Evolutionary conservation across 2,888 invertebrate species (phyloP), one percentile per base, ranked within the genome.

Genomic region (Harmothoe impar): DNA sequence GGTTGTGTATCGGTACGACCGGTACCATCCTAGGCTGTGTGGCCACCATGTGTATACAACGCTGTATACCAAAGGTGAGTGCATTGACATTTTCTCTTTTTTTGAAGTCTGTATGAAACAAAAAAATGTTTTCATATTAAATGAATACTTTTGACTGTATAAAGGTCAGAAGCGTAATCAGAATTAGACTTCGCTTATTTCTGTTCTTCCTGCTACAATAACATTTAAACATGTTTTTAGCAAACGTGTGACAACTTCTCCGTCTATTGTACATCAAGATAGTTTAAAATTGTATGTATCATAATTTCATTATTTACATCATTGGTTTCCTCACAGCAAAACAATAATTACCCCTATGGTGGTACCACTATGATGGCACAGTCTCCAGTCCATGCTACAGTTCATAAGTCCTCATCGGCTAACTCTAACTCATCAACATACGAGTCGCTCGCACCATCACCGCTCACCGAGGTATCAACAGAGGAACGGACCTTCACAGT

Each of bases 401-500:
- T 81, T 17, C 81, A 81, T 17, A 81, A 81, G 43, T 81, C 81
- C 0, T 81, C 81, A 10, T 81, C 81, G 23, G 43, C 81, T n/a
- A 43, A 33, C 35, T 81, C 81, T 35, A 81, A 81, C 81, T 81
- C 81, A 23, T 81, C 81, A 1, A 81, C 81, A 10, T 81, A 23
- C 81, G 81, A 81, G 43, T 81, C 81, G 20, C 81, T 81, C 35
- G 81, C 43, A 12, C 81, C 81, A 20, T 81, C 81, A 17, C 81
- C 81, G 0, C 81, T 81, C 33, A 81, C 81, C 0, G 81, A 81
- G 43, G 81, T 81, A 33, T 81, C 81, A 33, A 81, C 81, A 23
- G 81, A 35, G 81, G 81, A 81, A 43, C 81, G 81, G 10, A 81
- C 81, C 81, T 81, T 81, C 81, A 81, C 81, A 12, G 35, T 81